Percentiles rank a stretch among this genome's conserved stretches.
phyloP scores from a whole-genome alignment of 1,140 invertebrate genomes.

The Drosophila subobscura region DNA sequence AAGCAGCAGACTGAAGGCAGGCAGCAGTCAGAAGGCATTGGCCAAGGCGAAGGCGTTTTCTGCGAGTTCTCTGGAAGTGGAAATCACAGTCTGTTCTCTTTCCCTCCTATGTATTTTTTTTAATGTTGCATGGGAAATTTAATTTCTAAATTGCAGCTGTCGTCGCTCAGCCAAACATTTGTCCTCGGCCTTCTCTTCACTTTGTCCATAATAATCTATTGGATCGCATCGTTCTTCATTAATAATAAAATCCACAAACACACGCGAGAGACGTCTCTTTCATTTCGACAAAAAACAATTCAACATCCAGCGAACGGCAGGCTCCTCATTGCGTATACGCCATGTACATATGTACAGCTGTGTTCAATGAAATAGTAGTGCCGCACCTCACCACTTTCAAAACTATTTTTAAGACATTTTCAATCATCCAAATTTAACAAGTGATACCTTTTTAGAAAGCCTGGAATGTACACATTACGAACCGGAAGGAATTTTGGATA shows the following conservation, averaged over 20 bases:
- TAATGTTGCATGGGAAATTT: constrained; percentile 81
- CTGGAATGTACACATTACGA: too few species aligned
- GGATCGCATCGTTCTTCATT: constrained; percentile 65
- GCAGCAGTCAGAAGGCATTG: constrained; percentile 3
- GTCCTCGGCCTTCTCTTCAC: constrained; percentile 11
- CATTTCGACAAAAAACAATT: constrained; percentile 48
- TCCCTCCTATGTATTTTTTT: constrained; percentile 39
- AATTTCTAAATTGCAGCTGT: constrained; percentile 82
- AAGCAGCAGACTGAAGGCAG: neutral
- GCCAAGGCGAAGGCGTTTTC: constrained; percentile 48
- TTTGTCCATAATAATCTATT: constrained; percentile 60
- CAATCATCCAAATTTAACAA: too few species aligned
- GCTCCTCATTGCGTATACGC: constrained; percentile 41
- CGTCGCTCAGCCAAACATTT: constrained; percentile 50
- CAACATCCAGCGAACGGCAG: neutral
- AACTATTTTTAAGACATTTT: too few species aligned
- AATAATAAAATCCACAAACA: constrained; percentile 55
- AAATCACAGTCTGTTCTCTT: constrained; percentile 45
- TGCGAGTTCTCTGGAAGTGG: constrained; percentile 47
- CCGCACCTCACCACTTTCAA: too few species aligned
- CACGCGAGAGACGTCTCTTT: neutral
- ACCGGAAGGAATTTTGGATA: too few species aligned
- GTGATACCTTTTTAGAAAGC: too few species aligned
- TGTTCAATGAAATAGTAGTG: too few species aligned
- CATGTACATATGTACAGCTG: constrained; percentile 6